phyloP scores from a whole-genome alignment of 1,140 invertebrate species.

The Cotesia typhae region DNA sequence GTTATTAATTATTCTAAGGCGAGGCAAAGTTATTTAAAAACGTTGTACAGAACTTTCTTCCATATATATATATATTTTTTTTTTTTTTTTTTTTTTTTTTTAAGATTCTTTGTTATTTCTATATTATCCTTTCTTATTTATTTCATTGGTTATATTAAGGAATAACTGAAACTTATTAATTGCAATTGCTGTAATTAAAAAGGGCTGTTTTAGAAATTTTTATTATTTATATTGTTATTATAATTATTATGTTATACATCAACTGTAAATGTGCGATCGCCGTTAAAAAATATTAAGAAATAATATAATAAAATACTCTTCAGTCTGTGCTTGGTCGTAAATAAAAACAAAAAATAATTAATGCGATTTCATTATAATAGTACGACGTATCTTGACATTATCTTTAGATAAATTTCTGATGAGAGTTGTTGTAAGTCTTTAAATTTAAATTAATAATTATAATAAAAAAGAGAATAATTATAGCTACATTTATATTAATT shows the following conservation, averaged over 20 bases:
- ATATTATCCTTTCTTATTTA: slow-evolving; percentile 3
- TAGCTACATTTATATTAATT: slow-evolving; percentile 45
- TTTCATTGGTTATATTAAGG: slow-evolving; percentile 5
- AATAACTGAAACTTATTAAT: not conserved
- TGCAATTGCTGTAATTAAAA: no score
- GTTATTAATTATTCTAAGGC: slow-evolving; percentile 12
- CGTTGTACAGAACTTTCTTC: slow-evolving; percentile 51
- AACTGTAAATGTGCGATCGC: no score
- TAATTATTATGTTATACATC: no score
- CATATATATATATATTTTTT: slow-evolving; percentile 43
- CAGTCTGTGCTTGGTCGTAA: not conserved
- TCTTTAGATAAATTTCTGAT: slow-evolving; percentile 3
- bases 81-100: slow-evolving; percentile 27
- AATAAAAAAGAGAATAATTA: slow-evolving; percentile 29
- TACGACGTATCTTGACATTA: slow-evolving; percentile 20
- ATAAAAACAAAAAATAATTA: not conserved
- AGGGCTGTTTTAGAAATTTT: no score
- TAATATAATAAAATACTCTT: not conserved
- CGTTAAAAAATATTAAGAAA: no score
- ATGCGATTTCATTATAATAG: slow-evolving; percentile 12
- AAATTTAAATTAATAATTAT: not conserved
- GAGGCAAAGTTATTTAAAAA: slow-evolving; percentile 24
- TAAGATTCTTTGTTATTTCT: slow-evolving; percentile 22
- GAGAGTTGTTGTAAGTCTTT: slow-evolving; percentile 23
- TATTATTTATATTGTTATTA: no score